Base-by-base conservation (phyloP, 2,888 invertebrate genomes). In the Eupithecia subfuscata region DNA sequence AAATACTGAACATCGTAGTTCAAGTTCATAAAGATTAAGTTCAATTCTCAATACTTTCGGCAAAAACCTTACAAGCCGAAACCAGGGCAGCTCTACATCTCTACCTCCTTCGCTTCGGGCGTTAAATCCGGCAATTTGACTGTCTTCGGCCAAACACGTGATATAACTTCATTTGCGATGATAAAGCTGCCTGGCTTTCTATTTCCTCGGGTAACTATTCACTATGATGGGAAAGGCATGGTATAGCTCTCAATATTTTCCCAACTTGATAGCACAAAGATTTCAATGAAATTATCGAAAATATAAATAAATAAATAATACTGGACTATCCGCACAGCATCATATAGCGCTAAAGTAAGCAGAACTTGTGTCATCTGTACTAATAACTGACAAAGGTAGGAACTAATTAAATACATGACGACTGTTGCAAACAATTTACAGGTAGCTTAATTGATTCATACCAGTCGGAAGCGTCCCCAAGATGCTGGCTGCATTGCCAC, bases 131-230 rank as follows among this genome's bases (percentile, higher is more conserved):
- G 70, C 71, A 75, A 73, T 77, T 77, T 77, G 70, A 40, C 72
- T 77, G 63, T 75, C 77, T 77, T 77, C 70, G 68, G 37, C 63
- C 37, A 68, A 65, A 70, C 69, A 56, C 60, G 70, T 81, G 79
- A 81, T 81, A 81, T 79, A 81, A 81, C 80, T 81, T 79, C 69
- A 81, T 79, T 80, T 77, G 72, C 43, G 70, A 76, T 70, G 72
- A 70, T 74, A 70, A 73, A 63, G 52, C 52, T 78, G 77, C 63
- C 63, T 56, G 70, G 70, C 43, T 77, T 74, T 77, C 77, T 77
- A 72, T 73, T 74, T 74, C 65, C 65, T 48, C 48, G 34, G 34
- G 34, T 34, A 52, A 4, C 8, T 22, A 22, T 22, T 56, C 11
- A 56, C 11, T 22, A 12, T 56, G 1, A 56, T 56, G 56, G 56